Evolutionary conservation across 2,797 vertebrate genomes (phyloP).

Genomic region (Spatula clypeata): DNA sequence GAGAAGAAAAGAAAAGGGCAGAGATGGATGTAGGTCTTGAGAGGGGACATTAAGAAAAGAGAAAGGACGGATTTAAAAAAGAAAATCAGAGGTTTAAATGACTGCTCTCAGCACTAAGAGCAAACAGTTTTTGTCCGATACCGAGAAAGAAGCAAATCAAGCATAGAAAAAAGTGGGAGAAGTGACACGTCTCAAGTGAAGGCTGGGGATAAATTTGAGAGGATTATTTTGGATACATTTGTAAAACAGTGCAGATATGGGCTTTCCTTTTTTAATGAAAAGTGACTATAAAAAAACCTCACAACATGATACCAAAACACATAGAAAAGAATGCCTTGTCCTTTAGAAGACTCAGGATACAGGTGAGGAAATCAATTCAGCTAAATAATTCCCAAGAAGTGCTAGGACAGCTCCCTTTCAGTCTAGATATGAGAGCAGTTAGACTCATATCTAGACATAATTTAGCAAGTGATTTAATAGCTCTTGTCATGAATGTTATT

Average conservation of each 20-base stretch:
- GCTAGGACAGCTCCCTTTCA: background rate
- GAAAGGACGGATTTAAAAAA: background rate
- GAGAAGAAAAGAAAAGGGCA: background rate
- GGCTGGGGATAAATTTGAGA: background rate
- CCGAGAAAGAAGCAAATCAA: background rate
- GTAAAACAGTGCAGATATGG: background rate
- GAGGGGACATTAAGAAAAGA: background rate
- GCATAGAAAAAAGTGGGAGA: background rate
- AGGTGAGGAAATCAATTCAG: constrained; percentile 14
- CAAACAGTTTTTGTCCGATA: background rate
- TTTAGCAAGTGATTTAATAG: constrained; percentile 49
- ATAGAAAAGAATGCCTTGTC: background rate
- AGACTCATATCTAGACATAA: background rate
- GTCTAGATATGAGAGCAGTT: background rate
- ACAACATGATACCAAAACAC: background rate
- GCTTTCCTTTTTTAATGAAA: background rate
- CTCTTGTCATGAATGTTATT: constrained; percentile 38
- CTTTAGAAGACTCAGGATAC: background rate
- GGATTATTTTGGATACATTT: background rate
- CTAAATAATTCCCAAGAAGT: background rate
- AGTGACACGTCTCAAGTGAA: background rate
- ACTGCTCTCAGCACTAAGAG: background rate
- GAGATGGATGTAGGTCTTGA: background rate
- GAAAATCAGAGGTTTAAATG: background rate
- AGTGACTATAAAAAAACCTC: background rate